These are phyloP conservation scores for Onychomys torridus DNA, from an alignment of 2,797 vertebrate genomes.

Conservation along the genomic window DNA sequence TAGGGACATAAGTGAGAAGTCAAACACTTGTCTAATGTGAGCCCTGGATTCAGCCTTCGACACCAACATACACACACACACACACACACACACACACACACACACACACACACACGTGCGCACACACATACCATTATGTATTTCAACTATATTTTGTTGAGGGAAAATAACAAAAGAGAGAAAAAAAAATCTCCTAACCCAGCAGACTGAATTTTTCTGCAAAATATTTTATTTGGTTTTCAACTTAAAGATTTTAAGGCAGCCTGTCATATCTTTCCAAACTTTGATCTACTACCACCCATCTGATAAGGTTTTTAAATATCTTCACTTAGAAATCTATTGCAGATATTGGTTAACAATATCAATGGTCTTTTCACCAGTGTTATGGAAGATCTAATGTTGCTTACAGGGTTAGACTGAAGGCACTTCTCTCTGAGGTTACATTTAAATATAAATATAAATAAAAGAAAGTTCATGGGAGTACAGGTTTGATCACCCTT, in stretches of 20 bases:
- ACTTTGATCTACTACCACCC: conserved; percentile 29
- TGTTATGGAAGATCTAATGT: not conserved
- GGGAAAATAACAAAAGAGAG: not conserved
- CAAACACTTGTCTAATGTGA: not conserved
- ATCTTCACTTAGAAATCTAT: conserved; percentile 30
- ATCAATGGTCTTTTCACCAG: not conserved
- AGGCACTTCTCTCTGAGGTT: not conserved
- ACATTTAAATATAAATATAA: conserved; percentile 41
- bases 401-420: not conserved
- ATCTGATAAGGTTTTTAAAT: conserved; percentile 48
- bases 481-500: not conserved
- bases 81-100: not conserved
- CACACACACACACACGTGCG: not conserved
- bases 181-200: not conserved
- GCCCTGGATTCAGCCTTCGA: not conserved
- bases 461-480: not conserved
- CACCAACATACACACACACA: not conserved
- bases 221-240: not conserved
- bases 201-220: not conserved
- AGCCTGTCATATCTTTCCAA: not conserved
- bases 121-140: not conserved
- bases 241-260: not conserved
- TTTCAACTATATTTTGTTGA: not conserved
- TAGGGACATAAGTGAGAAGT: too few relatives aligned
- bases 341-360: conserved; percentile 14